Base-by-base conservation (phyloP, 2,888 invertebrate genomes). In the Eupsilia transversa region DNA sequence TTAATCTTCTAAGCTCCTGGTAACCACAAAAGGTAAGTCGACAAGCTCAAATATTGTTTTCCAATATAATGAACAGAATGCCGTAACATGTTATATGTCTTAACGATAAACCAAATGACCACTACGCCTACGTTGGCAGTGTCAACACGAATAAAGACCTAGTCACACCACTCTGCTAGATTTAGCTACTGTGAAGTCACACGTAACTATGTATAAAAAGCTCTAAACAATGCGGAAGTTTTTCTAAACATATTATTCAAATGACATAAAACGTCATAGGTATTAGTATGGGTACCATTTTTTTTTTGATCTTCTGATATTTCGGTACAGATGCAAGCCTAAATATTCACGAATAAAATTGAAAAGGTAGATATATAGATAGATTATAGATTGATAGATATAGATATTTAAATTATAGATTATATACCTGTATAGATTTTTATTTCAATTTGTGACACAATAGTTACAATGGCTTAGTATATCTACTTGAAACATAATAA, bases 21-120 rank as follows among this genome's bases (percentile, higher is more conserved):
- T 68, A 70, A 77, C 82, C 82, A 64, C 84, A 80, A 81, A 82
- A 77, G 77, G 82, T 75, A 82, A 61, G 77, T 59, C 64, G 54
- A 77, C 66, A 57, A 52, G 20, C 74, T 72, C 54, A 49, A 49
- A 82, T 79, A 83, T 82, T 85, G 68, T 83, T 79, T 71, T 79
- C 52, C 63, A 54, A 77, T 77, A 68, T 72, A 79, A 73, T 75
- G 56, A 76, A 69, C 38, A 54, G 35, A 79, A 81, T 71, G 57
- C 56, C 74, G 66, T 64, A 74, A 81, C 78, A 69, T 54, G 27
- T 63, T 75, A 46, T 63, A 79, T 59, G 63, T 82, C 60, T 61
- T 57, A 57, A 79, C 60, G 75, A 80, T 72, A 82, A 69, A 70
- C 73, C n/a, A 38, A 73, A 72, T 60, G 57, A 54, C 73, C 49